Percentiles rank a stretch among this genome's conserved stretches.
phyloP scores from a whole-genome alignment of 2,888 invertebrate genomes.

The Zygaena filipendulae region DNA sequence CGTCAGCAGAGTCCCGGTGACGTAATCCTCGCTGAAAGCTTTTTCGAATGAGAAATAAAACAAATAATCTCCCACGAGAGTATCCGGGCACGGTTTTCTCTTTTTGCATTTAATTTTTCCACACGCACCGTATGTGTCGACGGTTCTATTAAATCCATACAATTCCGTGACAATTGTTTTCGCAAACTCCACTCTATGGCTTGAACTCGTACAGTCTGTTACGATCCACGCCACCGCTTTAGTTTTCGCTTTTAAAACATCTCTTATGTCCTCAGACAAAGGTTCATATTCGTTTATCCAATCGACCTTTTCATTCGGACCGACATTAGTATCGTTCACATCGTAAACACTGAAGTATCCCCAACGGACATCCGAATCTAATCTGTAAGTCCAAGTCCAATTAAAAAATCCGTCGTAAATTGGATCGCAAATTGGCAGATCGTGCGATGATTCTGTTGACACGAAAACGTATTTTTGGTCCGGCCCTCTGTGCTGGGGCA shows the following conservation, averaged over 20 bases:
- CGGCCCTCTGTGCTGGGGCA: constrained; percentile 19
- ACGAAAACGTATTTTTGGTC: constrained; percentile 39
- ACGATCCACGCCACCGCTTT: constrained; percentile 27
- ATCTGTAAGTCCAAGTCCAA: constrained; percentile 25
- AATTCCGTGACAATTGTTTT: constrained; percentile 15
- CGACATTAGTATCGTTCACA: constrained; percentile 15
- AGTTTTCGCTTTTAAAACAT: constrained; percentile 19
- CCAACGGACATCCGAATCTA: constrained; percentile 22
- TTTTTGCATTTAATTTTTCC: constrained; percentile 18
- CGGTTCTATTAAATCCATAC: constrained; percentile 11
- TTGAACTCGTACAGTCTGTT: constrained; percentile 22
- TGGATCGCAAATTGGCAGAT: constrained; percentile 27
- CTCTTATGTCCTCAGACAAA: constrained; percentile 16
- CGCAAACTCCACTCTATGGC: constrained; percentile 17
- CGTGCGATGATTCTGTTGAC: constrained; percentile 33
- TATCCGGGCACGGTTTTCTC: constrained; percentile 15
- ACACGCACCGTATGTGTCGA: constrained; percentile 24
- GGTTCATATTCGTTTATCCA: constrained; percentile 19
- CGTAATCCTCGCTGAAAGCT: constrained; percentile 24
- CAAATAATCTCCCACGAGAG: constrained; percentile 20
- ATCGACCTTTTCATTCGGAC: constrained; percentile 19
- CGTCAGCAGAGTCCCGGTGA: constrained; percentile 25
- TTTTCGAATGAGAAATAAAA: constrained; percentile 28
- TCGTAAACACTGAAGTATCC: constrained; percentile 21
- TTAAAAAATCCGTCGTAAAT: constrained; percentile 25